Evolutionary conservation across 1,140 invertebrate species (phyloP).

Genomic region (Tetranychus urticae): DNA sequence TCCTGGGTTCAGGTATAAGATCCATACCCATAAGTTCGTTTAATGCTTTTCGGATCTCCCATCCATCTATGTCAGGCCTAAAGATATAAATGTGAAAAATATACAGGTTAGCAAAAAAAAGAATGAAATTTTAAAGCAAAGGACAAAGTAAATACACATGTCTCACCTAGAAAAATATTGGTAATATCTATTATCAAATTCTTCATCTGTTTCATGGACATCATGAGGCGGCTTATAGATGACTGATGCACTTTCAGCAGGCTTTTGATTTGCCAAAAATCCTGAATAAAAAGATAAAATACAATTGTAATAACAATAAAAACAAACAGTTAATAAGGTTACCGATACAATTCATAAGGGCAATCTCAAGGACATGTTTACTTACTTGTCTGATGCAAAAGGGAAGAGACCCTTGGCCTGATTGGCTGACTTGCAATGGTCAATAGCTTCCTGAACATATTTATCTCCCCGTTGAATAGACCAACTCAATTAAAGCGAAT

Average conservation of each 20-base stretch:
- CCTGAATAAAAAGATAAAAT: too few species aligned
- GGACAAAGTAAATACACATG: background rate
- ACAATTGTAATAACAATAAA: too few species aligned
- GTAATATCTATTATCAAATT: slow-evolving; percentile 50
- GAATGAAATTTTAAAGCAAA: background rate
- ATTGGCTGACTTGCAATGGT: background rate
- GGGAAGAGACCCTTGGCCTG: too few species aligned
- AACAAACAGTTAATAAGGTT: too few species aligned
- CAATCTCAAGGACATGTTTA: too few species aligned
- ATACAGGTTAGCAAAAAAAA: background rate
- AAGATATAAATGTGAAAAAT: slow-evolving; percentile 32
- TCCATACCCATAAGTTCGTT: slow-evolving; percentile 52
- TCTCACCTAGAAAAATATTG: slow-evolving; percentile 37
- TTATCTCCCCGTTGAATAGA: background rate
- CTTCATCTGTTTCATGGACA: slow-evolving; percentile 29
- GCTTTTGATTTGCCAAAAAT: too few species aligned
- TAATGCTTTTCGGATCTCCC: slow-evolving; percentile 71
- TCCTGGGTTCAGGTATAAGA: slow-evolving; percentile 77
- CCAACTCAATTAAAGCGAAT: too few species aligned
- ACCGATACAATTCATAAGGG: too few species aligned
- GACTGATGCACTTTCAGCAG: too few species aligned
- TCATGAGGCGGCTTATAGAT: too few species aligned
- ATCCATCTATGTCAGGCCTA: slow-evolving; percentile 71
- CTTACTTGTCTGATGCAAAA: too few species aligned
- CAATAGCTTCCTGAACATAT: background rate